Evolutionary conservation across 1,140 invertebrate species (phyloP), one percentile per base, ranked within the genome.

Genomic region (Mycetomoellerius zeteki): DNA sequence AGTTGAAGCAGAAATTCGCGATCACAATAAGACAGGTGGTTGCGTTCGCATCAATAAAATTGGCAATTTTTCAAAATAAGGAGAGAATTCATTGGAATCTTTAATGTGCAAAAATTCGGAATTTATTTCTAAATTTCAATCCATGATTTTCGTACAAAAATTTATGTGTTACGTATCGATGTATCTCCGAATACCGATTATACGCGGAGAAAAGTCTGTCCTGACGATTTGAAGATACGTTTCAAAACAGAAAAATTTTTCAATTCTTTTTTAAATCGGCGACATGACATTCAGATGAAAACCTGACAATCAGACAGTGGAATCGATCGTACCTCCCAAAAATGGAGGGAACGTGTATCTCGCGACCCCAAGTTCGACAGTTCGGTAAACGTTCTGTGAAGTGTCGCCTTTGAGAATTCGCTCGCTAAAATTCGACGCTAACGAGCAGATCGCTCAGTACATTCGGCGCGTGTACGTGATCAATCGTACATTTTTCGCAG

Each of bases 401-500:
- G 50, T 14, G 24, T 52, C 27, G 14, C 27, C 21, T 80, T 54
- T 56, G 33, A 56, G 56, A 81, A 71, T 71, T 71, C 21, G 50
- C 19, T 19, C 21, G 19, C 2, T 71, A 43, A 71, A 81, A 81
- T 81, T 81, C n/a, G 24, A 52, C n/a, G 12, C 8, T 65, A 80
- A 80, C 65, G 65, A 81, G 64, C 30, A 27, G 64, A 33, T 30
- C 43, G 65, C 5, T 19, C 21, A 7, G 47, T 27, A 43, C 6
- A 24, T 16, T 71, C 80, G 64, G 27, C 16, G 33, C 33, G 19
- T 16, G 47, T 24, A 52, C 78, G 14, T 21, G 80, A 84, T 50
- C 14, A 47, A 75, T 47, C 80, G 54, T 19, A 43, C 7, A 58
- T 58, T 56, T 65, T 21, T 33, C 73, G 21, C 56, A 30, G 8